Percentiles rank a stretch among this genome's conserved stretches.
Evolutionary conservation across 2,888 invertebrate genomes (phyloP).

Genomic region (Meliscaeva auricollis): DNA sequence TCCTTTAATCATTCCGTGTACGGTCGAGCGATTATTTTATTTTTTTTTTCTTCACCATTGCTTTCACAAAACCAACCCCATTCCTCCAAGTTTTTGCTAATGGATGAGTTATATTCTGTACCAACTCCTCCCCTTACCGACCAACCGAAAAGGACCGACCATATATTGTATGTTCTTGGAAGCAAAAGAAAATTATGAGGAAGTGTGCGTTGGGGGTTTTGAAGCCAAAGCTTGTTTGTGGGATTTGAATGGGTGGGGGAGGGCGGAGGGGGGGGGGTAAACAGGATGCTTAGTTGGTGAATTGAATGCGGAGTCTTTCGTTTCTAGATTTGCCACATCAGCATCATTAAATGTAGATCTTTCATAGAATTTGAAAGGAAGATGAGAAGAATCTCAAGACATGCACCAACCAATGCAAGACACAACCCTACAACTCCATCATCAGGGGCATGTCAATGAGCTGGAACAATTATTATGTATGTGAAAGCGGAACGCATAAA

Average conservation of each 20-base stretch:
- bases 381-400: constrained; percentile 42
- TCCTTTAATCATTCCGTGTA: constrained; percentile 66
- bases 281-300: constrained; percentile 28
- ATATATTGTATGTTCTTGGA: constrained; percentile 59
- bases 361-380: constrained; percentile 42
- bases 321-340: constrained; percentile 74
- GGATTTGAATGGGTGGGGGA: not conserved
- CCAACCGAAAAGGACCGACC: constrained; percentile 6
- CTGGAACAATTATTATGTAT: constrained; percentile 73
- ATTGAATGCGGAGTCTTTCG: constrained; percentile 56
- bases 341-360: constrained; percentile 74
- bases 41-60: constrained; percentile 27
- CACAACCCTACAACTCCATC: constrained; percentile 25
- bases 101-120: constrained; percentile 70
- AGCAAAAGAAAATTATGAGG: constrained; percentile 68
- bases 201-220: constrained; percentile 32
- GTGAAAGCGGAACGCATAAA: constrained; percentile 43
- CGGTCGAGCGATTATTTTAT: constrained; percentile 68
- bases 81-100: constrained; percentile 49
- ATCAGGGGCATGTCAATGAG: constrained; percentile 68
- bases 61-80: not conserved
- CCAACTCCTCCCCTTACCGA: not conserved
- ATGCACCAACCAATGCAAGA: constrained; percentile 45
- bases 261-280: not conserved
- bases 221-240: not conserved